These are phyloP conservation scores for Lithodes maja DNA, from an alignment of 2,888 invertebrate species.

Conservation along the genomic window DNA sequence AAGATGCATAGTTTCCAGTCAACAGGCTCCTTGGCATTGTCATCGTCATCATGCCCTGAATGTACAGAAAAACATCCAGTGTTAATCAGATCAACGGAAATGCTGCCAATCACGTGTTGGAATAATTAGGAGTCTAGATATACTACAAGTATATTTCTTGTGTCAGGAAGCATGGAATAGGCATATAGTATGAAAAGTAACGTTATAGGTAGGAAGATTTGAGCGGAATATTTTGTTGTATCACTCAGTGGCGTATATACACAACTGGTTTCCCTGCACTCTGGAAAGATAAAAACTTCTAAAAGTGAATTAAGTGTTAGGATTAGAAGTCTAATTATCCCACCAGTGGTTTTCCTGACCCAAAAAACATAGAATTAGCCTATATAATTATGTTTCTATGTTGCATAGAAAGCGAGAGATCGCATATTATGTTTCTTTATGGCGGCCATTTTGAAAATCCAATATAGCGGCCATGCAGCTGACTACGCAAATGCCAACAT, in stretches of 20 bases:
- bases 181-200: background rate
- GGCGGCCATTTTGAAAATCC: constrained; percentile 22
- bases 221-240: background rate
- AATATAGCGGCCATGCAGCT: constrained; percentile 8
- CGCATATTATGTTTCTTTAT: background rate
- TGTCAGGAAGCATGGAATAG: constrained; percentile 5
- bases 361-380: constrained; percentile 22
- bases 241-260: background rate
- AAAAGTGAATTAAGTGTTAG: constrained; percentile 11
- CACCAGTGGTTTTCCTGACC: constrained; percentile 18
- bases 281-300: background rate
- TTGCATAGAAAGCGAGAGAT: background rate
- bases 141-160: background rate
- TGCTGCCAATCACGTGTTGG: constrained; percentile 13
- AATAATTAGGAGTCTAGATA: background rate
- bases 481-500: constrained; percentile 7
- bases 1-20: constrained; percentile 23
- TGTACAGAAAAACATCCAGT: constrained; percentile 4
- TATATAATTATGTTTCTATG: background rate
- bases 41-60: constrained; percentile 9
- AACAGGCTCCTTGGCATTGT: background rate
- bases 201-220: background rate
- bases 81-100: background rate
- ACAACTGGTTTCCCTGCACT: background rate
- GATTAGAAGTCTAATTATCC: background rate